Evolutionary conservation across 2,797 vertebrate genomes (phyloP).

Genomic region (Neosalanx taihuensis): DNA sequence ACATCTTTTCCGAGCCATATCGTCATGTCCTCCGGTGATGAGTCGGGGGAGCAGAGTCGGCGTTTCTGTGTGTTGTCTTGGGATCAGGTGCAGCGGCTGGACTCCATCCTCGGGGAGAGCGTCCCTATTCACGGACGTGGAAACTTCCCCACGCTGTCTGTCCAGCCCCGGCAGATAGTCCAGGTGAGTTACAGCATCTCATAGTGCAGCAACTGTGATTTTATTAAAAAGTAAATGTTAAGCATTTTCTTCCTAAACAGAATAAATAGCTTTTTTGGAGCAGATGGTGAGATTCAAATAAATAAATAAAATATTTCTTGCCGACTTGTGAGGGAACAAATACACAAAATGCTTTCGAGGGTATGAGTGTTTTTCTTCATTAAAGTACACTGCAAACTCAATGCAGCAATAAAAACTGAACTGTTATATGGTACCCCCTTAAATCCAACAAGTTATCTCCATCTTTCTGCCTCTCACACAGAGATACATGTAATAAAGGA

Average conservation of each 20-base stretch:
- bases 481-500: too few species aligned
- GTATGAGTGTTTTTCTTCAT: too few species aligned
- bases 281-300: too few species aligned
- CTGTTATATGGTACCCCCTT: too few species aligned
- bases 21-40: slow-evolving; percentile 74
- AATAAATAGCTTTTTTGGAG: background rate
- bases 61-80: slow-evolving; percentile 86
- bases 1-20: slow-evolving; percentile 29
- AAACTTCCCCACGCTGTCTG: slow-evolving; percentile 91
- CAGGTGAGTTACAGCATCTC: slow-evolving; percentile 55
- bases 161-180: slow-evolving; percentile 85
- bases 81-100: slow-evolving; percentile 90
- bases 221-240: background rate
- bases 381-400: too few species aligned
- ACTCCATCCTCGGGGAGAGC: slow-evolving; percentile 87
- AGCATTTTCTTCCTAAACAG: background rate
- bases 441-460: too few species aligned
- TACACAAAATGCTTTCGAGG: too few species aligned
- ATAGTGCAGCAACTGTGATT: background rate
- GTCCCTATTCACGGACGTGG: slow-evolving; percentile 93
- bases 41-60: slow-evolving; percentile 62
- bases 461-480: too few species aligned
- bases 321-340: too few species aligned
- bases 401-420: too few species aligned
- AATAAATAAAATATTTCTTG: too few species aligned